Conservation (phyloP, 2,888 invertebrate genomes). For the Trichogramma evanescens region DNA sequence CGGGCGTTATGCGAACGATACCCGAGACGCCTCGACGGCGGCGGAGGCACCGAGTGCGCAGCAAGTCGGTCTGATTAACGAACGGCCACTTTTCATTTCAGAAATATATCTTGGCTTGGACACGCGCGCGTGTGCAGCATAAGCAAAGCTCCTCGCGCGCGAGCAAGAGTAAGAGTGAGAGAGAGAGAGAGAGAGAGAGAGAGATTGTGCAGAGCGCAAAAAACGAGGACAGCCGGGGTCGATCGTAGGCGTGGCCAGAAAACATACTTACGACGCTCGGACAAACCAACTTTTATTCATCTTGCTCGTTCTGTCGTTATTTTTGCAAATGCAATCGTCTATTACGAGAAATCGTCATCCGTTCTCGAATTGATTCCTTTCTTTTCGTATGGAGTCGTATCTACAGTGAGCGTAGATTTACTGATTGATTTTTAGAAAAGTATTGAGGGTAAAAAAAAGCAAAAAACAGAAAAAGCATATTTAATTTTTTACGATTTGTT, state of each 20-base stretch:
- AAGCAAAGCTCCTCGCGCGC: slow-evolving; percentile 19
- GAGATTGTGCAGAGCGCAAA: not conserved
- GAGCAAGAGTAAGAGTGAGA: not conserved
- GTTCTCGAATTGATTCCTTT: too few species aligned
- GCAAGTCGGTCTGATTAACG: slow-evolving; percentile 41
- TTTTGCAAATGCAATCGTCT: not conserved
- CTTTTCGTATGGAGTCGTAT: too few species aligned
- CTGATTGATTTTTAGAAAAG: too few species aligned
- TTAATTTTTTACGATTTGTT: slow-evolving; percentile 29
- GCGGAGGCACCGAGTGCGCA: too few species aligned
- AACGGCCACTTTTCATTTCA: slow-evolving; percentile 40
- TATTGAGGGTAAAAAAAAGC: too few species aligned
- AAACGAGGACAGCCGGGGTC: slow-evolving; percentile 36
- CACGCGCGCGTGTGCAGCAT: not conserved
- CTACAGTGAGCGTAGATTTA: too few species aligned
- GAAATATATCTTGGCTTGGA: slow-evolving; percentile 26
- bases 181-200: not conserved
- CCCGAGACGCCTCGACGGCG: too few species aligned
- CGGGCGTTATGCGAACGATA: too few species aligned
- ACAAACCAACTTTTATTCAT: not conserved
- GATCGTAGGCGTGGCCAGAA: slow-evolving; percentile 35
- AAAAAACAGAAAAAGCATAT: slow-evolving; percentile 18
- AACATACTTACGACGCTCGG: not conserved
- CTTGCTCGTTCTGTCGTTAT: slow-evolving; percentile 1
- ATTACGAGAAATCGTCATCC: too few species aligned